A percentile compares a stretch with the other conserved stretches of the same genome.
Conservation (phyloP, 2,888 invertebrate genomes). For the Labia minor region DNA sequence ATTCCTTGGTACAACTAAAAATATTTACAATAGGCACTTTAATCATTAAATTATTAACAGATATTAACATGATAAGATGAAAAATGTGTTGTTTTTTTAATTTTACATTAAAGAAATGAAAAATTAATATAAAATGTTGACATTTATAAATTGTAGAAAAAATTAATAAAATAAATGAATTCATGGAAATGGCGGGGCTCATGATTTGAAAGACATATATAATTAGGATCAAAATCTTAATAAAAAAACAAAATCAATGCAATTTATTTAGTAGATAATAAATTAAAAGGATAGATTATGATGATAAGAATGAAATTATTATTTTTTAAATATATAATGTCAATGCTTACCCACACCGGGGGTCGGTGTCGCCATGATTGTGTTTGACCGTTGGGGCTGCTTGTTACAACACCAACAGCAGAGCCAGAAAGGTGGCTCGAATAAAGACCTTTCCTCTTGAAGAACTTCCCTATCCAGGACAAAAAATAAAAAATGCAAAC, state of each 20-base stretch:
- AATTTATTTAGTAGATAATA: not conserved
- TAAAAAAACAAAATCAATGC: not conserved
- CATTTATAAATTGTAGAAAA: not conserved
- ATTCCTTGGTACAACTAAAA: conserved; percentile 89
- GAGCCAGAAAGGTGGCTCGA: not conserved
- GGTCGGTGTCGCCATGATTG: conserved; percentile 27
- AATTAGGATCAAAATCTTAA: not conserved
- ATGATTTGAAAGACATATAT: not conserved
- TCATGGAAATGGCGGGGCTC: not conserved
- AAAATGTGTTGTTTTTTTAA: no score
- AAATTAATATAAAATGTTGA: not conserved
- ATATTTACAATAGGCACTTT: conserved; percentile 8
- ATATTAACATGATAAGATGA: not conserved
- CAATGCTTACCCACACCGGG: conserved; percentile 27
- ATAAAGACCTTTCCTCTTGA: not conserved
- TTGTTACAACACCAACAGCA: not conserved
- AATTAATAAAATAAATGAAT: not conserved
- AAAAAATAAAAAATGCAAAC: not conserved
- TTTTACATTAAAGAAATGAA: no score
- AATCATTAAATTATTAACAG: no score
- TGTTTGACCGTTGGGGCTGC: not conserved
- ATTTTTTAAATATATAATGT: not conserved
- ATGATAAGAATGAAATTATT: conserved; percentile 17
- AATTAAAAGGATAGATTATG: conserved; percentile 1
- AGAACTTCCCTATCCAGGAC: not conserved